Evolutionary conservation across 2,888 invertebrate species (phyloP).

Genomic region (Macroteleia sp.): DNA sequence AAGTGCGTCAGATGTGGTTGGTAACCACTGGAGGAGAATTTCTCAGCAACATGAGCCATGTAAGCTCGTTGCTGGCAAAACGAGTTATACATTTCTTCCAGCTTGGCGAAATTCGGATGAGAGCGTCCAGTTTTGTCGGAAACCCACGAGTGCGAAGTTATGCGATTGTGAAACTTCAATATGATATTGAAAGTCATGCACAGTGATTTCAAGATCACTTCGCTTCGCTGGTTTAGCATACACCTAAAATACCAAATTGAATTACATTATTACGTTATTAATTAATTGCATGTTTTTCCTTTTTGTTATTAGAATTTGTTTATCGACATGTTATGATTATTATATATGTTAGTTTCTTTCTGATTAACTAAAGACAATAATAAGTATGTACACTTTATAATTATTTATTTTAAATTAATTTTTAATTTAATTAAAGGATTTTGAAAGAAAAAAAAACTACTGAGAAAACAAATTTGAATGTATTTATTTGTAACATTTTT

Average conservation of each 20-base stretch:
- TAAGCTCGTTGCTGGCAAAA: slow-evolving; percentile 87
- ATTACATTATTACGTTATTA: too few relatives aligned
- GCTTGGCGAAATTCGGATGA: slow-evolving; percentile 86
- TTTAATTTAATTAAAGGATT: too few relatives aligned
- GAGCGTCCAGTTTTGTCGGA: slow-evolving; percentile 85
- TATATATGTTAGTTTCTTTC: too few relatives aligned
- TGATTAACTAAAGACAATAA: too few relatives aligned
- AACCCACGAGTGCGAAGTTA: slow-evolving; percentile 86
- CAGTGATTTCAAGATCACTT: slow-evolving; percentile 88
- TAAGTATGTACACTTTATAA: too few relatives aligned
- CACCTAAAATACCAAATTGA: slow-evolving; percentile 84
- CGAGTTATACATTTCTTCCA: slow-evolving; percentile 86
- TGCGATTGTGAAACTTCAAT: slow-evolving; percentile 88
- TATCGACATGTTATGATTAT: too few relatives aligned
- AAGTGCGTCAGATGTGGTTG: slow-evolving; percentile 88
- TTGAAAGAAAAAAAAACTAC: too few relatives aligned
- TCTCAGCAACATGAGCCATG: slow-evolving; percentile 87
- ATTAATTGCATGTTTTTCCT: too few relatives aligned
- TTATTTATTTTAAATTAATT: too few relatives aligned
- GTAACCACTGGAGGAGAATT: slow-evolving; percentile 88
- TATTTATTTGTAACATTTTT: too few relatives aligned
- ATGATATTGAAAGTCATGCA: slow-evolving; percentile 90
- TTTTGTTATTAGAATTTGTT: too few relatives aligned
- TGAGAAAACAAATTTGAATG: too few relatives aligned
- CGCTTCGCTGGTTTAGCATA: slow-evolving; percentile 88